Percentiles rank a stretch among this genome's conserved stretches.
These are phyloP conservation scores for Brachyptera putata DNA, from an alignment of 2,888 invertebrate species.

Conservation along the genomic window DNA sequence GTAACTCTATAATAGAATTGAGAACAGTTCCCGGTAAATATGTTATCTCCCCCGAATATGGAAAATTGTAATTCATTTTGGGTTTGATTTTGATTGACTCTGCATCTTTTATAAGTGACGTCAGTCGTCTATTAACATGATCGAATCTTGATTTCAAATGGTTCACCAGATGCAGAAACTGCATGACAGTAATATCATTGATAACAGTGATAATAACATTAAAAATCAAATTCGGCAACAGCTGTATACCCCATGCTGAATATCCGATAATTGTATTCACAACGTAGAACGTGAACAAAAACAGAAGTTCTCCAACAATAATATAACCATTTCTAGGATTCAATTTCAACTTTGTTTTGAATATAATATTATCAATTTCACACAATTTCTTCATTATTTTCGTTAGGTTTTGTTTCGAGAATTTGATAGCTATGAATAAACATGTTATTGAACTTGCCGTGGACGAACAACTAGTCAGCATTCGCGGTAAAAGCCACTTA, in stretches of 20 bases:
- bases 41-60: no score
- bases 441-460: background rate
- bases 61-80: no score
- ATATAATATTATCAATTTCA: background rate
- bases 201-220: no score
- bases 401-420: background rate
- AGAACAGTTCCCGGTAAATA: no score
- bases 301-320: no score
- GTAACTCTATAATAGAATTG: background rate
- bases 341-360: background rate
- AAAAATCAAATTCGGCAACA: no score
- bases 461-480: background rate
- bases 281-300: background rate
- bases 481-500: background rate
- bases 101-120: background rate
- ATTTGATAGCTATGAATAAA: background rate
- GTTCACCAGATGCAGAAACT: background rate
- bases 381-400: background rate
- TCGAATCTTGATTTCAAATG: background rate
- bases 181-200: background rate
- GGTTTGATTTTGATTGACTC: background rate
- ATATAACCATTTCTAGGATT: no score
- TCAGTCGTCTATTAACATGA: background rate
- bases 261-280: no score
- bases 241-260: no score